Evolutionary conservation across 1,140 invertebrate genomes (phyloP).

Genomic region (Lineus longissimus): DNA sequence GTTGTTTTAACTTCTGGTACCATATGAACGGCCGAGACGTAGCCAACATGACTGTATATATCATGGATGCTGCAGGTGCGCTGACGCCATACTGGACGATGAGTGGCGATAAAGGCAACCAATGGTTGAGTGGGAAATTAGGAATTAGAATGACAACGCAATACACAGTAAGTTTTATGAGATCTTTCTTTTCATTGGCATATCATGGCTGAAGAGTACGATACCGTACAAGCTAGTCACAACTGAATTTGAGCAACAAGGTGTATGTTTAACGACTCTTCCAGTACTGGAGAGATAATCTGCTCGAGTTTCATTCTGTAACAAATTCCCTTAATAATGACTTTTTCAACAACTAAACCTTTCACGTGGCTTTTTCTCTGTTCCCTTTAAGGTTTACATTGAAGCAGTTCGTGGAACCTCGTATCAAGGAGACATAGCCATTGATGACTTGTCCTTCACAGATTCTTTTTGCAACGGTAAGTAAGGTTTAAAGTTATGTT

Average conservation of each 20-base stretch:
- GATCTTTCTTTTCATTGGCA: too few relatives aligned
- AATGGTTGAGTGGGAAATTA: background rate
- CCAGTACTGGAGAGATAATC: too few relatives aligned
- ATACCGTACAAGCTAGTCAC: too few relatives aligned
- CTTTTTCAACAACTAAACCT: too few relatives aligned
- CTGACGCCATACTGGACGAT: background rate
- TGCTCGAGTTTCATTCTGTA: too few relatives aligned
- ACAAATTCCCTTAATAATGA: too few relatives aligned
- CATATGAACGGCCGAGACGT: slow-evolving; percentile 20
- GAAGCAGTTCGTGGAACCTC: background rate
- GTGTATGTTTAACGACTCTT: too few relatives aligned
- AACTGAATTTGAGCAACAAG: too few relatives aligned
- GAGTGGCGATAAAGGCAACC: background rate
- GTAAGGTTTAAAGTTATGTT: too few relatives aligned
- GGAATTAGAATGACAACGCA: background rate
- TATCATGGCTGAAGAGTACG: too few relatives aligned
- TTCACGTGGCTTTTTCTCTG: background rate
- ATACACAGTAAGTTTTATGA: slow-evolving; percentile 4
- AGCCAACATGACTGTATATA: slow-evolving; percentile 9
- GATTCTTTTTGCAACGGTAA: too few relatives aligned
- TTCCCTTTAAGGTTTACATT: background rate
- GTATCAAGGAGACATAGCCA: slow-evolving; percentile 9
- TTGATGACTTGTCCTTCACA: slow-evolving; percentile 10
- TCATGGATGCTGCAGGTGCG: background rate
- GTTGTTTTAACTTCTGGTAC: slow-evolving; percentile 19